Conservation (phyloP, 2,888 invertebrate species). For the Habroteleia sp. region DNA sequence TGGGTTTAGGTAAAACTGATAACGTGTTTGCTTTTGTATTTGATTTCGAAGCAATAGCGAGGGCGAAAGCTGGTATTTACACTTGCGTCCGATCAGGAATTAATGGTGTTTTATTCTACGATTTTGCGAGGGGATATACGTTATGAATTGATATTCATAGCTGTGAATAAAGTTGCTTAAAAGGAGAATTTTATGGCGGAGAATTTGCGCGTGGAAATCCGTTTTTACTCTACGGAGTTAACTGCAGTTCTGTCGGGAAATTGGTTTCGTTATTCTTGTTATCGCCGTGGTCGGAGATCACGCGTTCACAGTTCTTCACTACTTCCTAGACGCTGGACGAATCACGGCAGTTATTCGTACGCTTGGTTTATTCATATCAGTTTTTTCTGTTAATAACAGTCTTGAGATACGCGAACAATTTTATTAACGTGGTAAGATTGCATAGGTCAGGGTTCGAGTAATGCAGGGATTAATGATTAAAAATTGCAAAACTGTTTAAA, state of each 20-base stretch:
- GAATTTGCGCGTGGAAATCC: constrained; percentile 32
- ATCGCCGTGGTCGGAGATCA: constrained; percentile 43
- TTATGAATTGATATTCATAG: constrained; percentile 27
- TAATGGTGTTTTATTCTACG: neutral
- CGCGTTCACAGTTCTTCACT: constrained; percentile 41
- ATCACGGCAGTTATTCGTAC: constrained; percentile 31
- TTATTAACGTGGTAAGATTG: too few species aligned
- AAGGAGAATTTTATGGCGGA: constrained; percentile 18
- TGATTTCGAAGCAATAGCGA: too few species aligned
- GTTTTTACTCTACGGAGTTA: constrained; percentile 41
- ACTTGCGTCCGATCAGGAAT: constrained; percentile 1
- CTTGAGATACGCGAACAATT: too few species aligned
- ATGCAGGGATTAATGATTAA: too few species aligned
- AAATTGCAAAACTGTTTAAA: too few species aligned
- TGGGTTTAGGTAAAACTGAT: too few species aligned
- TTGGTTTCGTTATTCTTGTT: constrained; percentile 62
- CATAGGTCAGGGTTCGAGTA: too few species aligned
- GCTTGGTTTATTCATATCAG: neutral
- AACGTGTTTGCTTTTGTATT: too few species aligned
- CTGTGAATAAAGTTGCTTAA: constrained; percentile 27
- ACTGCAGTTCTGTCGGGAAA: constrained; percentile 52
- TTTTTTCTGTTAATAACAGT: constrained; percentile 21
- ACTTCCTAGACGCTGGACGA: constrained; percentile 41
- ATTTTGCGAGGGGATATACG: neutral
- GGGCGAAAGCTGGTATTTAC: too few species aligned